Conservation (phyloP, 1,140 invertebrate genomes). For the Nomia melanderi region DNA sequence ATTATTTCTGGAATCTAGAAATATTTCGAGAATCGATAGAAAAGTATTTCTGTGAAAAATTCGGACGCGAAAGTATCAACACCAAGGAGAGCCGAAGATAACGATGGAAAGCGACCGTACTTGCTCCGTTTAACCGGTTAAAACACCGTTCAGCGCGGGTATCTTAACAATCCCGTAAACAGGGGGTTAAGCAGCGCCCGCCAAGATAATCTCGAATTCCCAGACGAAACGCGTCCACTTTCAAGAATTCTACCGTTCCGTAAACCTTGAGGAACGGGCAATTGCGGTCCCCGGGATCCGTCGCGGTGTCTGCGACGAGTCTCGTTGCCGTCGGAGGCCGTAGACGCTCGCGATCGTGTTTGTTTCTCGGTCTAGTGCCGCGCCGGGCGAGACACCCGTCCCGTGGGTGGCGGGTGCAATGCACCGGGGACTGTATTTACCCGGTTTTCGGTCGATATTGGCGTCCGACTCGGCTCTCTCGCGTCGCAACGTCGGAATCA, state of each 20-base stretch:
- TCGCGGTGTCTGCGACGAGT: conserved; percentile 14
- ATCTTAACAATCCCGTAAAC: no score
- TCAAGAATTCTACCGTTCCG: conserved; percentile 3
- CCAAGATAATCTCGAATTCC: not conserved
- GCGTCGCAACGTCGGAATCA: conserved; percentile 46
- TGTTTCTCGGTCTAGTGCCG: conserved; percentile 50
- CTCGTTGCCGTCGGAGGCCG: not conserved
- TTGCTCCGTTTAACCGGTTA: no score
- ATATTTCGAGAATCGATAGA: no score
- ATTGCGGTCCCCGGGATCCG: conserved; percentile 34
- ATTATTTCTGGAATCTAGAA: no score
- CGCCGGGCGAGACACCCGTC: conserved; percentile 38
- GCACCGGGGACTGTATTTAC: conserved; percentile 56
- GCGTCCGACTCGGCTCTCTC: conserved; percentile 15
- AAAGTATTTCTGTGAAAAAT: no score
- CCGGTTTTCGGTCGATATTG: conserved; percentile 60
- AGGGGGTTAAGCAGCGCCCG: no score
- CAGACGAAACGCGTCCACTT: not conserved
- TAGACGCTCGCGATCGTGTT: conserved; percentile 32
- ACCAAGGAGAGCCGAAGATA: no score
- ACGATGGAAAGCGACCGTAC: no score
- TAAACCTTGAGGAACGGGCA: conserved; percentile 24
- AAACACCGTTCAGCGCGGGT: no score
- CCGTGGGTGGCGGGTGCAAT: conserved; percentile 33
- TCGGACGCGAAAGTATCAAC: no score